A percentile compares a stretch with the other conserved stretches of the same genome.
These are phyloP conservation scores for Zaprionus obscuricornis DNA, from an alignment of 2,888 invertebrate genomes.

Conservation along the genomic window DNA sequence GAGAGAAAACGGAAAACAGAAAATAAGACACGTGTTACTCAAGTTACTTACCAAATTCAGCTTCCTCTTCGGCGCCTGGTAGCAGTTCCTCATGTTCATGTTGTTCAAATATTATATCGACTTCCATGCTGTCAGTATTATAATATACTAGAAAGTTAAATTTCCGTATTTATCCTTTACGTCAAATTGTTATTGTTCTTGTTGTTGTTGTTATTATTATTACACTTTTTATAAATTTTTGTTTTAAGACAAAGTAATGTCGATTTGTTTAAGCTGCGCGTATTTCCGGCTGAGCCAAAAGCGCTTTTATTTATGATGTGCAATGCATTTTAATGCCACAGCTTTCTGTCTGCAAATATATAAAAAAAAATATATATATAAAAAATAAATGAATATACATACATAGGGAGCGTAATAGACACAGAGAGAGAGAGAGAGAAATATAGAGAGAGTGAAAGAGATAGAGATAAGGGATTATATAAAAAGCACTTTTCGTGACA, in stretches of 20 bases:
- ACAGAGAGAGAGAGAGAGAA: not conserved
- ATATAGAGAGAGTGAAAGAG: not conserved
- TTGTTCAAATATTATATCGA: conserved; percentile 45
- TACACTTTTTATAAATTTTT: not conserved
- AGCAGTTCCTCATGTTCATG: conserved; percentile 54
- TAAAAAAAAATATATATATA: not conserved
- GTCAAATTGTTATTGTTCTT: not conserved
- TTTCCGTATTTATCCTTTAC: no score
- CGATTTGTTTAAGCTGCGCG: conserved; percentile 23
- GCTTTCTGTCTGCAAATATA: conserved; percentile 36
- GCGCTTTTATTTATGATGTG: conserved; percentile 34
- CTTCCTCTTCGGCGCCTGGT: conserved; percentile 75
- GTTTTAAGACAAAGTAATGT: conserved; percentile 19
- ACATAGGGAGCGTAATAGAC: not conserved
- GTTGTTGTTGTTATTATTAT: conserved; percentile 14
- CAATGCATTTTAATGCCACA: conserved; percentile 49
- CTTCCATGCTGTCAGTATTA: conserved; percentile 54
- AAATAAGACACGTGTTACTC: no score
- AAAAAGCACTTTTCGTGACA: not conserved
- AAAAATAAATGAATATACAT: not conserved
- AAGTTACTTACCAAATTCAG: conserved; percentile 80
- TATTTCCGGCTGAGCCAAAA: conserved; percentile 26
- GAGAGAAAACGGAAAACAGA: no score
- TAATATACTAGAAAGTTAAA: no score
- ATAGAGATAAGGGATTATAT: not conserved